Evolutionary conservation across 1,140 invertebrate species (phyloP), one percentile per base, ranked within the genome.

Genomic region (Myzus persicae): DNA sequence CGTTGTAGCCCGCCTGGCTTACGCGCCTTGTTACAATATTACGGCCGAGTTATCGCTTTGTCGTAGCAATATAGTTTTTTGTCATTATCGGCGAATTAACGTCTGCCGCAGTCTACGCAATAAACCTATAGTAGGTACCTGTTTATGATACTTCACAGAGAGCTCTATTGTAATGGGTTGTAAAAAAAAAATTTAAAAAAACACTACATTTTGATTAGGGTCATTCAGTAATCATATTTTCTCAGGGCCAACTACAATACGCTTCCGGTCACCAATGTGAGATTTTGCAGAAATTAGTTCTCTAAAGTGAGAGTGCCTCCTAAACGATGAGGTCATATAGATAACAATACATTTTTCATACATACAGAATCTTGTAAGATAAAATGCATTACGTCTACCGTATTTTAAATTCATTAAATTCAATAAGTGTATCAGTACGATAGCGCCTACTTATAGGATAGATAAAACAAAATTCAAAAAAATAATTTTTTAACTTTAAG

Each of bases 61-160:
- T 90, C 11, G 26, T 31, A 8, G 44, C 31, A 51, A 51, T 48
- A 36, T 48, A 22, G 22, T 31, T 90, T 54, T 31, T 42, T 18
- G 36, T 90, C 26, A 90, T 90, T 90, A 90, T 90, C 88, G 88
- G 88, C 5, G 24, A 90, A 90, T 90, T 90, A 90, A 40, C 51
- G 36, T 26, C 31, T 48, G 20, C 44, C 22, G 40, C 44, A 48
- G 82, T 42, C 40, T 40, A 87, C 31, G 48, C 46, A 48, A 46
- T 89, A 89, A 38, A 51, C n/a, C 46, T 48, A 89, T 51, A 51
- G 9, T 1, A 24, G 7, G 36, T 46, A 36, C 31, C 44, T 59
- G 88, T 90, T 59, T 90, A 40, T 59, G 31, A 40, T 14, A 36
- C 31, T 46, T 24, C 1, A 89, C 87, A 89, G 46, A 51, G 88